Evolutionary conservation across 2,797 vertebrate species (phyloP), one percentile per base, ranked within the genome.

Genomic region (Poeciliopsis gracilis): DNA sequence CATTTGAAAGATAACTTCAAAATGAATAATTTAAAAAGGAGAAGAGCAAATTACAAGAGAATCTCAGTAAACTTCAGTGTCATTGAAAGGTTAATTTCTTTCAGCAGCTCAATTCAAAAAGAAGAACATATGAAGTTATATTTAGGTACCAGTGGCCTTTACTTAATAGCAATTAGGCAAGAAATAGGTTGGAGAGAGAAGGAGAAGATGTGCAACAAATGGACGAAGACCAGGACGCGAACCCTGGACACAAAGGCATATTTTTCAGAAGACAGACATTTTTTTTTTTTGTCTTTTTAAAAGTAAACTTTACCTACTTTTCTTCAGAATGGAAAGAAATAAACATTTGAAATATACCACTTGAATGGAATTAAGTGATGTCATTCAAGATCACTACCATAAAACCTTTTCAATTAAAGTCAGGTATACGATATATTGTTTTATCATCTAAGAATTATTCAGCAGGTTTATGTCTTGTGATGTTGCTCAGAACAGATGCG

Each of bases 361-460:
- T 66, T 6, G 25, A 13, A 57, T 3, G 30, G 28, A 36, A 63
- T 33, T 20, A 63, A 33, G 2, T 63, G 15, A 63, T 61, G 59
- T 38, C 33, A 66, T 38, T 20, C 23, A 20, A 38, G 33, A 38
- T 66, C 61, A 66, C 20, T 4, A 20, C 20, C 41, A 8, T 25
- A 41, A 36, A 25, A 20, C 33, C 11, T 69, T n/a, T 69, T 43
- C 41, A 43, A 0, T 43, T 69, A 69, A 69, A 69, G 2, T 20
- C 18, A 23, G 3, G 3, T 38, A 66, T 20, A 15, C 23, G 18
- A 91, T 85, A 73, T 80, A 87, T 84, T 85, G 73, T 57, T 82
- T 77, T 90, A 20, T 3, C 53, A 2, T 59, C 30, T 49, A 13
- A 72, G 28, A 51, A 18, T 51, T 36, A 16, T 41, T 55, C 36